phyloP scores from a whole-genome alignment of 2,113 vertebrate species.

The Sturnira hondurensis region DNA sequence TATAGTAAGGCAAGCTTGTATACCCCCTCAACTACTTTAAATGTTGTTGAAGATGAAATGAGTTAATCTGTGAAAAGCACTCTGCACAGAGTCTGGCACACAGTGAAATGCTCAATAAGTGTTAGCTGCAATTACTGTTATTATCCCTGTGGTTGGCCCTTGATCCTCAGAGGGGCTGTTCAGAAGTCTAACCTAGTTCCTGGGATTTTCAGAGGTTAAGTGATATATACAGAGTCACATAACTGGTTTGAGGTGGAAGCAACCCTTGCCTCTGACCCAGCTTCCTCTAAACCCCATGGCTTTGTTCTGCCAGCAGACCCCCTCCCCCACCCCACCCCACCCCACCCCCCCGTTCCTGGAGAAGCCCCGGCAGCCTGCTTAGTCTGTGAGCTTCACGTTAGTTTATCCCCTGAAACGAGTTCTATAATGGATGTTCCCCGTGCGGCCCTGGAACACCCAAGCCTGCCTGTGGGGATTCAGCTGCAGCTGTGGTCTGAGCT shows the following conservation, averaged over 20 bases:
- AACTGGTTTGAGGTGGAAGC: background rate
- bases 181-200: background rate
- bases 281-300: background rate
- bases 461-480: background rate
- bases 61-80: background rate
- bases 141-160: background rate
- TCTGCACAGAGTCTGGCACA: too few relatives aligned
- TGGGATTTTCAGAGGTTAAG: background rate
- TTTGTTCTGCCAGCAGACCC: background rate
- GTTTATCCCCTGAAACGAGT: background rate
- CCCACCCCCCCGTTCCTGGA: accelerated
- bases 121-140: background rate
- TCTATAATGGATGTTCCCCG: background rate
- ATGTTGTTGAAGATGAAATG: background rate
- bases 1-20: background rate
- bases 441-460: background rate
- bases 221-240: background rate
- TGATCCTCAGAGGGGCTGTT: background rate
- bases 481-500: background rate
- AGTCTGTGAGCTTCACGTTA: background rate
- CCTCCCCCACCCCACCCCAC: background rate
- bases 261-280: background rate
- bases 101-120: background rate
- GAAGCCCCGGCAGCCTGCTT: background rate
- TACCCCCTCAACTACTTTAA: background rate